Evolutionary conservation across 2,113 vertebrate species (phyloP).

Genomic region (Pterocles gutturalis): DNA sequence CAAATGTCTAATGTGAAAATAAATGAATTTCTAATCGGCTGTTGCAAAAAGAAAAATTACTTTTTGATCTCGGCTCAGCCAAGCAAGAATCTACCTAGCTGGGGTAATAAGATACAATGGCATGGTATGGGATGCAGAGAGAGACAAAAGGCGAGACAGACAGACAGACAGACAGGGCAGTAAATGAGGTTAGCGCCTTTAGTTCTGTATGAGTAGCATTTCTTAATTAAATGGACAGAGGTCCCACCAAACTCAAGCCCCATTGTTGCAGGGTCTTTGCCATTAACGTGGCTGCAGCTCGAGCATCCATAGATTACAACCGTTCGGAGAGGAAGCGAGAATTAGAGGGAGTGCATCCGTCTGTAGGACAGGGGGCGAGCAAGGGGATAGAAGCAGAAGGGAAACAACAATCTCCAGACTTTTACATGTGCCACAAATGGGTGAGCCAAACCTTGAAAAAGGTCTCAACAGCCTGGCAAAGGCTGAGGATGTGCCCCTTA

Average conservation of each 20-base stretch:
- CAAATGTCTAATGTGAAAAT: slow-evolving; percentile 87
- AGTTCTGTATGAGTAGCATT: slow-evolving; percentile 54
- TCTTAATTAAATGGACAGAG: slow-evolving; percentile 60
- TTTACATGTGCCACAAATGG: accelerated
- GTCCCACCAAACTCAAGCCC: not conserved
- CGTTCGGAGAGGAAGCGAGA: not conserved
- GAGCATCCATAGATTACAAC: not conserved
- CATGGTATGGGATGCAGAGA: not conserved
- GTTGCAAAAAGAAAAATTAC: slow-evolving; percentile 87
- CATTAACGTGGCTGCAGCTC: not conserved
- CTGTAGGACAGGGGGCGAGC: not conserved
- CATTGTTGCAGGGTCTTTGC: slow-evolving; percentile 11
- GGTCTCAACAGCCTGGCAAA: not conserved
- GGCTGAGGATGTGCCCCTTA: not conserved
- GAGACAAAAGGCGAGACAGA: slow-evolving; percentile 63
- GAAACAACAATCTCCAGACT: not conserved
- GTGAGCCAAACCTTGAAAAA: not conserved
- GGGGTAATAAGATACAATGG: slow-evolving; percentile 67
- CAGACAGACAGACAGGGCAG: not conserved
- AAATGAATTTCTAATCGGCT: slow-evolving; percentile 91
- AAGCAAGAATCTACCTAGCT: slow-evolving; percentile 82
- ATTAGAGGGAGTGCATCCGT: not conserved
- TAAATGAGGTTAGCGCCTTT: slow-evolving; percentile 36
- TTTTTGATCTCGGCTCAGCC: slow-evolving; percentile 86
- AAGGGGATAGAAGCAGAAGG: not conserved